These are phyloP conservation scores for Nesometra sesokonis DNA, from an alignment of 35 echinoderm and acorn worm species.

Conservation along the genomic window DNA sequence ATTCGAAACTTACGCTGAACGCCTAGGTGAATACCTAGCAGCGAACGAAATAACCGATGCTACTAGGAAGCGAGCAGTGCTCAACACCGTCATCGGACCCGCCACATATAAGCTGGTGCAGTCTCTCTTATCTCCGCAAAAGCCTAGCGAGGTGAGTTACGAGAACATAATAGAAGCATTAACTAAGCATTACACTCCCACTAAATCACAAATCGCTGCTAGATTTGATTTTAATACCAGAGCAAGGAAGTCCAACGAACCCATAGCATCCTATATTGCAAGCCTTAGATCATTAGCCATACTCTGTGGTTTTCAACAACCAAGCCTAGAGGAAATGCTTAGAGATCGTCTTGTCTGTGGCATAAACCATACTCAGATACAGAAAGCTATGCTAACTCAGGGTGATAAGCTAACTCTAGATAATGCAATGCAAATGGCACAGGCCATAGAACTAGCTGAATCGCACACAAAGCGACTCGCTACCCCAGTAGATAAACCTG, in stretches of 20 bases:
- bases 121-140: neutral
- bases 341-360: too few relatives aligned
- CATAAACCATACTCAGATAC: too few relatives aligned
- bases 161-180: neutral
- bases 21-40: neutral
- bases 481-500: too few relatives aligned
- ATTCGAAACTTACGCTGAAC: neutral
- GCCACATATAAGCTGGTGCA: neutral
- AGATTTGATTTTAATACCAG: neutral
- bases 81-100: neutral
- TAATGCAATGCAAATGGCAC: too few relatives aligned
- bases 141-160: neutral
- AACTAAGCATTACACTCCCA: neutral
- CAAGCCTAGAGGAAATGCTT: too few relatives aligned
- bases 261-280: too few relatives aligned
- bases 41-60: neutral
- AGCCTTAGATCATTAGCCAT: too few relatives aligned
- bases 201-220: neutral
- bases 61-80: neutral
- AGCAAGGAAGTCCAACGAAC: neutral
- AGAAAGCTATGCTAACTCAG: too few relatives aligned
- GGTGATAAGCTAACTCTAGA: too few relatives aligned
- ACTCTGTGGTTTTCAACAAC: too few relatives aligned
- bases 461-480: too few relatives aligned
- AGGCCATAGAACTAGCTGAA: too few relatives aligned